A percentile compares a stretch with the other conserved stretches of the same genome.
Conservation (phyloP, 2,888 invertebrate genomes). For the Dolomedes plantarius region DNA sequence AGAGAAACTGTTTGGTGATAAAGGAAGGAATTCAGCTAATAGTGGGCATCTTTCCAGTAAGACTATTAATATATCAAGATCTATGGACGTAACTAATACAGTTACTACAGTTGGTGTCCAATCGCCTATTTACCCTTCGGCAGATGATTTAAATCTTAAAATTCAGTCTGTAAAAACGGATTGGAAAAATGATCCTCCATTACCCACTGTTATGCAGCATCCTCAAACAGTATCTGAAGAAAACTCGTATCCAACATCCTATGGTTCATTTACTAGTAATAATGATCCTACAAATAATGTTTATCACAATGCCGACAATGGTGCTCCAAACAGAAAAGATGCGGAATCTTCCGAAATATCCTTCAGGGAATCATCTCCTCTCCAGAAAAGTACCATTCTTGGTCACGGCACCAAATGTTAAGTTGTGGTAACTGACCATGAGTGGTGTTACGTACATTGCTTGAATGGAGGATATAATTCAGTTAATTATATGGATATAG, state of each 20-base stretch:
- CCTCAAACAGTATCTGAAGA: slow-evolving; percentile 67
- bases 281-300: slow-evolving; percentile 30
- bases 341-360: slow-evolving; percentile 34
- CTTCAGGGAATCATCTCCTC: slow-evolving; percentile 60
- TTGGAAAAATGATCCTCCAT: slow-evolving; percentile 76
- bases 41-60: slow-evolving; percentile 38
- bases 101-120: slow-evolving; percentile 57
- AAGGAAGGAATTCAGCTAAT: slow-evolving; percentile 67
- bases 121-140: slow-evolving; percentile 69
- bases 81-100: slow-evolving; percentile 48
- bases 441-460: too few relatives aligned
- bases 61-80: slow-evolving; percentile 48
- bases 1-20: slow-evolving; percentile 76
- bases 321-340: slow-evolving; percentile 55
- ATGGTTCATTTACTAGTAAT: slow-evolving; percentile 46
- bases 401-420: too few relatives aligned
- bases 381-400: slow-evolving; percentile 55
- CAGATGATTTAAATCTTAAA: slow-evolving; percentile 92
- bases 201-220: slow-evolving; percentile 76
- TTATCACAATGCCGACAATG: slow-evolving; percentile 46
- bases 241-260: slow-evolving; percentile 41
- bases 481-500: too few relatives aligned
- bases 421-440: too few relatives aligned
- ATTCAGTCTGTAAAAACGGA: slow-evolving; percentile 92
- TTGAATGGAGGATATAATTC: too few relatives aligned